Evolutionary conservation across 2,113 vertebrate genomes (phyloP), one percentile per base, ranked within the genome.

Genomic region (Periophthalmus modestus): DNA sequence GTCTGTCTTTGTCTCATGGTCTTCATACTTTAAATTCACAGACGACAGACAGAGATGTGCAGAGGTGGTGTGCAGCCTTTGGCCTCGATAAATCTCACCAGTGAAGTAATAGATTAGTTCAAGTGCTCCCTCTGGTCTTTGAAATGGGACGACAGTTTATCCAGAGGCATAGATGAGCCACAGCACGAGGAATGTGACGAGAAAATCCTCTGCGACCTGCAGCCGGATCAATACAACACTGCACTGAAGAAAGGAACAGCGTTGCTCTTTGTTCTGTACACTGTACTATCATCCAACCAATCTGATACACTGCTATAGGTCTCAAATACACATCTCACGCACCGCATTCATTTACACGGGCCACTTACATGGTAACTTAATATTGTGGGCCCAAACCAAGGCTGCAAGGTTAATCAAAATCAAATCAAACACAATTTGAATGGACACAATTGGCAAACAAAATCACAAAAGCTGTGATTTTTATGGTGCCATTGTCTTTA

Each of bases 51-150:
- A 69, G 55, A 65, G 7, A 18, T 65, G 61, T 36, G 33, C 15
- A 16, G 33, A 62, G 15, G 28, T 28, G 28, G 7, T 19, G 34
- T 36, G 61, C 61, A 19, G 61, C 61, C 61, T 3, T 7, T 65
- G 61, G 70, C 14, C 16, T 62, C 16, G 23, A 66, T 78, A 52
- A 15, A 66, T 46, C 23, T 19, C 63, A 15, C 34, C 78, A 72
- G 73, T 62, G 57, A n/a, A 34, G 75, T 88, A 82, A 89, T 79
- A 84, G 83, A 91, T 89, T 87, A 83, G 76, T 85, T 81, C 70
- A 66, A 74, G 52, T 33, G 28, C 48, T 48, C 78, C 69, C 57
- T 12, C 74, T 71, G 84, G 65, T 14, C n/a, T 69, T 21, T 68
- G 77, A 80, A 85, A 84, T 72, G 57, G 79, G 70, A 84, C 74